A percentile compares a stretch with the other conserved stretches of the same genome.
Conservation (phyloP, 2,888 invertebrate genomes). For the Sycophila texana region DNA sequence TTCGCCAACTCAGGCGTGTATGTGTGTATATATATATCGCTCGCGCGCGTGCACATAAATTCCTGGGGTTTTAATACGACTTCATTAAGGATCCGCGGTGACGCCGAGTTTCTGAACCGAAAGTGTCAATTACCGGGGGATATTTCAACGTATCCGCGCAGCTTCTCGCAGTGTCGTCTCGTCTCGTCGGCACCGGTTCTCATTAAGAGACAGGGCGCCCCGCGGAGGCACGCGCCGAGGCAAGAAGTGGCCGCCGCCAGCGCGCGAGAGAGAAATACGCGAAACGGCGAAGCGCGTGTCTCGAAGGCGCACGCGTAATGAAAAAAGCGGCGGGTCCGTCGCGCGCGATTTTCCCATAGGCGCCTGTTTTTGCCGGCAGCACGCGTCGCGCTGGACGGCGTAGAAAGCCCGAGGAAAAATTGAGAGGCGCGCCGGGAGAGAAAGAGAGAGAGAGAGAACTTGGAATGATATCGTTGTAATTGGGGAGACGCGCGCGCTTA, state of each 20-base stretch:
- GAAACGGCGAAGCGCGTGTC: conserved; percentile 33
- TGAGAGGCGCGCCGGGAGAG: background rate
- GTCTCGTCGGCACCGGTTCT: conserved; percentile 52
- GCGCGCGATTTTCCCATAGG: conserved; percentile 52
- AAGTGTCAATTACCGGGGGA: conserved; percentile 55
- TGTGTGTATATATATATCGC: background rate
- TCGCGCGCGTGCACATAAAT: conserved; percentile 28
- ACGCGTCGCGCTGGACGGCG: background rate
- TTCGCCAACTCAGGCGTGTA: conserved; percentile 3
- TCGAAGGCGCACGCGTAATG: background rate
- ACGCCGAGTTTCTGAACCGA: conserved; percentile 16
- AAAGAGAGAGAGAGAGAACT: background rate
- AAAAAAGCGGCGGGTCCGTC: conserved; percentile 35
- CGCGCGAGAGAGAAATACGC: background rate
- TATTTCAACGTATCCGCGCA: conserved; percentile 25
- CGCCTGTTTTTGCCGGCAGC: conserved; percentile 18
- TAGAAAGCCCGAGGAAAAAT: conserved; percentile 33
- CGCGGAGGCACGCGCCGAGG: conserved; percentile 46
- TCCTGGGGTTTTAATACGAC: conserved; percentile 38
- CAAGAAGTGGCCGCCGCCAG: conserved; percentile 41
- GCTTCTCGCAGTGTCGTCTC: conserved; percentile 20
- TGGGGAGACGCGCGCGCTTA: conserved; percentile 22
- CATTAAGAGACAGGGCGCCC: conserved; percentile 50
- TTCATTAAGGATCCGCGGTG: conserved; percentile 41
- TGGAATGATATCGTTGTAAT: conserved; percentile 37